Evolutionary conservation across 2,888 invertebrate species (phyloP).

Genomic region (Spicauda simplicius): DNA sequence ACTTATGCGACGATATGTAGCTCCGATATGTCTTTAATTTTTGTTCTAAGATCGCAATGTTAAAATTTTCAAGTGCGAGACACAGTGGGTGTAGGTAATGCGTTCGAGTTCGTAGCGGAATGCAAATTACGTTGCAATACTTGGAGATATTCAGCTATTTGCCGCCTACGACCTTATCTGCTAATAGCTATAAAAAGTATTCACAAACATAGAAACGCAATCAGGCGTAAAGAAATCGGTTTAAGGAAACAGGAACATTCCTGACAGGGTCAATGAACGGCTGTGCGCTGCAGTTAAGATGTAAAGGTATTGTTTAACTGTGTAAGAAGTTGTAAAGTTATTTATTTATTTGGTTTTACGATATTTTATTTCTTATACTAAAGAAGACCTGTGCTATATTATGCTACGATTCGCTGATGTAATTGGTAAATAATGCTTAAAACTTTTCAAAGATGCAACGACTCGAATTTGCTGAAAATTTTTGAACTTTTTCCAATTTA

Average conservation of each 20-base stretch:
- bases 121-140: conserved; percentile 43
- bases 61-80: conserved; percentile 11
- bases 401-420: too few species aligned
- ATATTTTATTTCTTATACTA: neutral
- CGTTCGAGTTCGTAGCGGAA: conserved; percentile 39
- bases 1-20: too few species aligned
- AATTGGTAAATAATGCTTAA: too few species aligned
- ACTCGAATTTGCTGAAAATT: too few species aligned
- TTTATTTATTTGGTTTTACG: too few species aligned
- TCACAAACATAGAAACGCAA: conserved; percentile 38
- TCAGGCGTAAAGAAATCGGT: conserved; percentile 30
- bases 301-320: too few species aligned
- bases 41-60: neutral
- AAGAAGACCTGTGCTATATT: too few species aligned
- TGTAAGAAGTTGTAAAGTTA: too few species aligned
- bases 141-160: conserved; percentile 28
- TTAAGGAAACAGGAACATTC: conserved; percentile 43
- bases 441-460: too few species aligned
- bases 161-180: conserved; percentile 40
- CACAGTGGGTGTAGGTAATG: conserved; percentile 43
- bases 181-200: conserved; percentile 39
- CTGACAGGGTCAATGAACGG: conserved; percentile 34
- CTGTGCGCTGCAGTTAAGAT: too few species aligned
- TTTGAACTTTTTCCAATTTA: too few species aligned
- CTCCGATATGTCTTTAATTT: neutral